Evolutionary conservation across 2,797 vertebrate species (phyloP).

Genomic region (Micropoecilia bifurca): DNA sequence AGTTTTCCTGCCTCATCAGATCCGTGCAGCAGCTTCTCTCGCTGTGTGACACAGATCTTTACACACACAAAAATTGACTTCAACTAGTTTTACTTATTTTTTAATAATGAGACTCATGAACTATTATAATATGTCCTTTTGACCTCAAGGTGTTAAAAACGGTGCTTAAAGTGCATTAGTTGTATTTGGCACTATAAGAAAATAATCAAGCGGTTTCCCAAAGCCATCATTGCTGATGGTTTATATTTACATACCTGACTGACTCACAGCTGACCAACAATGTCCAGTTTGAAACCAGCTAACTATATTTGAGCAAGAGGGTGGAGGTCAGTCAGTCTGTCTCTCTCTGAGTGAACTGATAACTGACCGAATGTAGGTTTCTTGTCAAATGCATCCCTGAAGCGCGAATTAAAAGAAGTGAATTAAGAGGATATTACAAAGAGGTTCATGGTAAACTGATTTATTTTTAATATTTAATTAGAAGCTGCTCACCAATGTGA

Average conservation of each 20-base stretch:
- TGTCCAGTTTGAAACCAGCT: neutral
- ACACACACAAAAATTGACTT: neutral
- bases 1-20: slow-evolving; percentile 1
- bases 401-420: neutral
- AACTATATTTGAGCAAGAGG: neutral
- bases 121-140: neutral
- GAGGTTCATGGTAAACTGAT: neutral
- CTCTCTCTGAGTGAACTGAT: neutral
- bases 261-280: neutral
- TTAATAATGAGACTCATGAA: neutral
- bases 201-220: neutral
- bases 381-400: neutral
- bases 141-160: neutral
- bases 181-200: neutral
- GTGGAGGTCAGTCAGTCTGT: neutral
- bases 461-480: neutral
- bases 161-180: neutral
- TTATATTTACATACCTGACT: neutral
- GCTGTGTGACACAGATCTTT: neutral
- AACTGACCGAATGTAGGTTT: neutral
- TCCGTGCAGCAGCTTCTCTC: neutral
- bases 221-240: neutral
- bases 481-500: neutral
- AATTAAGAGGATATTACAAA: neutral
- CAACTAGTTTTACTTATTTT: neutral